Conservation (phyloP, 1,140 invertebrate genomes). For the Varroa destructor region DNA sequence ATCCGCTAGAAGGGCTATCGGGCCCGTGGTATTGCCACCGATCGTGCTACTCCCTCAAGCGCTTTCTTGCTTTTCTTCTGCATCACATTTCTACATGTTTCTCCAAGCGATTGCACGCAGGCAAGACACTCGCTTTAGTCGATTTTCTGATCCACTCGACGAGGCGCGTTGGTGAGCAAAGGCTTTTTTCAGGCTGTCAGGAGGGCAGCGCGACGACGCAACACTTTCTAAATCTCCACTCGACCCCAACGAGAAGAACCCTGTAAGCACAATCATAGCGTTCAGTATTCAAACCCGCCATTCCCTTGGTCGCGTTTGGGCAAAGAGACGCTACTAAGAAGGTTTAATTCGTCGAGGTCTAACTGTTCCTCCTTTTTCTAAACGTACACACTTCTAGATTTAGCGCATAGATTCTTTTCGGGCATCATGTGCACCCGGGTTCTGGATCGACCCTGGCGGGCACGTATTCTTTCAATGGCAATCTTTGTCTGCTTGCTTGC, state of each 20-base stretch:
- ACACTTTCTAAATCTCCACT: conserved; percentile 6
- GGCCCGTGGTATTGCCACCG: background rate
- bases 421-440: no score
- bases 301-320: background rate
- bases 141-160: no score
- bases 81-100: no score
- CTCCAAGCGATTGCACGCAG: no score
- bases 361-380: conserved; percentile 13
- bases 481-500: no score
- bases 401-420: no score
- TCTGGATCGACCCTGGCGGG: no score
- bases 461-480: no score
- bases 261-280: background rate
- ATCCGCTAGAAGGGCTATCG: background rate
- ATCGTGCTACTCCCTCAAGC: background rate
- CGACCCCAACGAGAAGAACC: background rate
- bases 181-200: no score
- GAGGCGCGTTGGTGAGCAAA: no score
- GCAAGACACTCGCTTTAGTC: no score
- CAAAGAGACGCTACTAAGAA: background rate
- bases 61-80: no score
- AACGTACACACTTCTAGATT: conserved; percentile 20
- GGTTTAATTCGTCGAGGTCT: conserved; percentile 21
- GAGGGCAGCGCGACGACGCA: background rate
- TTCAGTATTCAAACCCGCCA: background rate